phyloP scores from a whole-genome alignment of 2,888 invertebrate genomes.

The Tigriopus californicus region DNA sequence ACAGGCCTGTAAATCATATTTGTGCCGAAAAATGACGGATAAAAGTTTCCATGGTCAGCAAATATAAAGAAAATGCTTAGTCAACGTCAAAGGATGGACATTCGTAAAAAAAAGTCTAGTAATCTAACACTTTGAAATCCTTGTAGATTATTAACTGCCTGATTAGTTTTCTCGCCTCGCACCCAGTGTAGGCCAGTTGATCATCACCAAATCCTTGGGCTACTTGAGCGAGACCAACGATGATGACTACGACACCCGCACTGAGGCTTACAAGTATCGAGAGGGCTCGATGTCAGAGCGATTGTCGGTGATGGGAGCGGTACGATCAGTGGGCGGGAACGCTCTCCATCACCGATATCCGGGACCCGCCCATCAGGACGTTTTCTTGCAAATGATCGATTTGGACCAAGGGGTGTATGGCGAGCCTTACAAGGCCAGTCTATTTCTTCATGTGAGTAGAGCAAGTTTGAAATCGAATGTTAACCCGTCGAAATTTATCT shows the following conservation, averaged over 20 bases:
- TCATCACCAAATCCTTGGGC: constrained; percentile 17
- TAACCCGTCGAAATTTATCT: too few species aligned
- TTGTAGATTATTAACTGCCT: neutral
- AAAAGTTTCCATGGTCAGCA: too few species aligned
- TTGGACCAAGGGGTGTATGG: constrained; percentile 9
- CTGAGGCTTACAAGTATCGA: constrained; percentile 44
- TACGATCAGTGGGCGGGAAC: neutral
- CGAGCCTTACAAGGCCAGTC: neutral
- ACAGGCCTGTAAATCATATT: too few species aligned
- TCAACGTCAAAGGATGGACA: too few species aligned
- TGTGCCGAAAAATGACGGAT: too few species aligned
- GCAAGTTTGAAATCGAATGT: neutral
- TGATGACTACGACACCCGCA: constrained; percentile 49
- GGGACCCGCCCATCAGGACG: constrained; percentile 2
- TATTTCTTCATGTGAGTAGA: neutral
- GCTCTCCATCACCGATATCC: neutral
- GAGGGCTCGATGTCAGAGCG: constrained; percentile 34
- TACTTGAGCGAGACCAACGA: constrained; percentile 35
- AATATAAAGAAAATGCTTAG: too few species aligned
- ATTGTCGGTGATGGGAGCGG: constrained; percentile 15
- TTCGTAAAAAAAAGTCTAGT: too few species aligned
- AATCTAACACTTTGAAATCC: neutral
- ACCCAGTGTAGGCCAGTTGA: neutral
- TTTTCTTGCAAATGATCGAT: constrained; percentile 13
- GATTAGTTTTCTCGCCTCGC: too few species aligned